Evolutionary conservation across 2,888 invertebrate genomes (phyloP), one percentile per base, ranked within the genome.

Genomic region (Melanophora roralis): DNA sequence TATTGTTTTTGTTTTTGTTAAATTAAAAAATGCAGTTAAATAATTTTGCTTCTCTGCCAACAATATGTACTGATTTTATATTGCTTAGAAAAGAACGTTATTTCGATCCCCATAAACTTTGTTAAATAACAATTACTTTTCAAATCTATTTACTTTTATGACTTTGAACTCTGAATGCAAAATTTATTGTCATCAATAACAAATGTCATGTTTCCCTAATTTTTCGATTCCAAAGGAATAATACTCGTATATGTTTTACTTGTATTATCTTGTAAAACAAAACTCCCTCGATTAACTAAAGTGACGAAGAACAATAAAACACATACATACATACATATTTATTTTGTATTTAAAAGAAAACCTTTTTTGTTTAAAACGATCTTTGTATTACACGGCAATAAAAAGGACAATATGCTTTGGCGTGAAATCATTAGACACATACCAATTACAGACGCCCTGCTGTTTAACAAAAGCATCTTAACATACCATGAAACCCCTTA

Each of bases 371-470:
- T 23, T 27, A 19, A 32, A 43, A 55, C 64, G 68, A 69, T 76
- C 68, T 38, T 69, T 62, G 62, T 64, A 62, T 76, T 62, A 62
- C 12, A 21, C 12, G 19, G 55, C 57, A 62, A 57, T 77, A 47
- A 76, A 77, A 77, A 71, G 73, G 80, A 73, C 79, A 76, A 59
- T 64, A 75, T 62, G 73, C 68, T 59, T 74, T 69, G 78, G 82
- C 75, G 78, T 82, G 78, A 78, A 73, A 82, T 78, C 36, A 65
- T 62, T 78, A 73, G 71, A 81, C 78, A 83, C 74, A 81, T 67
- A 71, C 81, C 81, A 83, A 83, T 82, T 82, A 81, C 78, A 77
- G 68, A 77, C 75, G 69, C 79, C 83, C 83, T 67, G 83, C 81
- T 82, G 83, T n/a, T 60, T 64, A 68, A 73, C 45, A 69, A 69